These are phyloP conservation scores for Craterocephalus amniculus DNA, from an alignment of 2,797 vertebrate genomes.

Conservation along the genomic window DNA sequence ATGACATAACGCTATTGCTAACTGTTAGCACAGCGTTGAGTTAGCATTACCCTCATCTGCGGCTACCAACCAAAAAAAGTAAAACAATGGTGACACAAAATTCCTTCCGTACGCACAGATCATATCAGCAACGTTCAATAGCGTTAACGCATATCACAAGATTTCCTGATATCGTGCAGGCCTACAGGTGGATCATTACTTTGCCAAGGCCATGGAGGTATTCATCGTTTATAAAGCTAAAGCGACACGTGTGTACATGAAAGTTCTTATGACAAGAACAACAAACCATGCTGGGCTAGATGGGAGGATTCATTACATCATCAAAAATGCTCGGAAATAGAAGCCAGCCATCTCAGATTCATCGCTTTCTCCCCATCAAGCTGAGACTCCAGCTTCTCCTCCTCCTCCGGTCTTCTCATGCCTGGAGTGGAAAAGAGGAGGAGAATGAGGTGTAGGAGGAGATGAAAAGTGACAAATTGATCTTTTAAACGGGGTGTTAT, in stretches of 20 bases:
- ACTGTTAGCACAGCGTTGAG: too few species aligned
- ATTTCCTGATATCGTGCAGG: too few species aligned
- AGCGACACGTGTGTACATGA: conserved; percentile 1
- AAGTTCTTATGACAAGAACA: neutral
- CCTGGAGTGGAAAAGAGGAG: conserved; percentile 19
- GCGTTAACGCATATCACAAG: too few species aligned
- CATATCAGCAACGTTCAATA: too few species aligned
- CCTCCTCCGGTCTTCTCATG: conserved; percentile 12
- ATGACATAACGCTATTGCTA: too few species aligned
- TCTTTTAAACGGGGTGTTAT: conserved; percentile 67
- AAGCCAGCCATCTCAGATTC: conserved; percentile 23
- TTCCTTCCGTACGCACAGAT: too few species aligned
- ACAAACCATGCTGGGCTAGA: neutral
- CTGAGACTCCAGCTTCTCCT: conserved; percentile 2
- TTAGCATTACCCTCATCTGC: too few species aligned
- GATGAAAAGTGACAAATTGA: conserved; percentile 76
- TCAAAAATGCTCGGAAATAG: conserved; percentile 49
- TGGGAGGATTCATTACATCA: conserved; percentile 55
- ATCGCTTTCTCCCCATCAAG: neutral
- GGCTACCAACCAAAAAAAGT: too few species aligned
- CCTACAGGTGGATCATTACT: too few species aligned
- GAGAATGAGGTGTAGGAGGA: conserved; percentile 61
- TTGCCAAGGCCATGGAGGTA: neutral
- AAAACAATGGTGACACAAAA: too few species aligned
- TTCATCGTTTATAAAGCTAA: too few species aligned